Evolutionary conservation across 2,797 vertebrate species (phyloP).

Genomic region (Salarias fasciatus): DNA sequence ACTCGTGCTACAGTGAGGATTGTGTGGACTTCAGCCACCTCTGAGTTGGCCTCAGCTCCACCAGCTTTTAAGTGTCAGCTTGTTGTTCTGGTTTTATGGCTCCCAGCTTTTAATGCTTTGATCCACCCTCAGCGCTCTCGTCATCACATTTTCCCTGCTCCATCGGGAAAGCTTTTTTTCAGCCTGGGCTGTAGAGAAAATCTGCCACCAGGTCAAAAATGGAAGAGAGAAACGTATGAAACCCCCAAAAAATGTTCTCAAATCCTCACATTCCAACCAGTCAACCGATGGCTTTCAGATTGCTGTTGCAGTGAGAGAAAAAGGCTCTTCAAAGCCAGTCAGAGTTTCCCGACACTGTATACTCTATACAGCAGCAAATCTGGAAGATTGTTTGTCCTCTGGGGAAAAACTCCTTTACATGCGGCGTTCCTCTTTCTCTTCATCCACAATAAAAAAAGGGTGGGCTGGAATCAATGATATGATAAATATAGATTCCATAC

Average conservation of each 20-base stretch:
- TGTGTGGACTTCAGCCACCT: no score
- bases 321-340: constrained; percentile 4
- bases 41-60: no score
- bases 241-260: no score
- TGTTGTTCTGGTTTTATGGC: not conserved
- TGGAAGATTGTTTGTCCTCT: constrained; percentile 1
- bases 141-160: no score
- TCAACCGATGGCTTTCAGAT: not conserved
- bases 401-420: constrained; percentile 2
- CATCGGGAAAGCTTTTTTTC: no score
- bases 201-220: no score
- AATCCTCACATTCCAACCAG: no score
- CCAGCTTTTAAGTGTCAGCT: not conserved
- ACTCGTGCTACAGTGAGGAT: no score
- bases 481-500: constrained; percentile 8
- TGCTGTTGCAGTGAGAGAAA: no score
- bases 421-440: not conserved
- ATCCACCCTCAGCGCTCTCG: no score
- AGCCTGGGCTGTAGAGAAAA: no score
- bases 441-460: not conserved
- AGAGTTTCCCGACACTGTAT: constrained; percentile 10
- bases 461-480: constrained; percentile 2
- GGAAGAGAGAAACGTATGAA: no score
- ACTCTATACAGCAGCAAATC: constrained; percentile 11
- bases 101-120: not conserved